Evolutionary conservation across 2,113 vertebrate genomes (phyloP), one percentile per base, ranked within the genome.

Genomic region (Cavia aperea): DNA sequence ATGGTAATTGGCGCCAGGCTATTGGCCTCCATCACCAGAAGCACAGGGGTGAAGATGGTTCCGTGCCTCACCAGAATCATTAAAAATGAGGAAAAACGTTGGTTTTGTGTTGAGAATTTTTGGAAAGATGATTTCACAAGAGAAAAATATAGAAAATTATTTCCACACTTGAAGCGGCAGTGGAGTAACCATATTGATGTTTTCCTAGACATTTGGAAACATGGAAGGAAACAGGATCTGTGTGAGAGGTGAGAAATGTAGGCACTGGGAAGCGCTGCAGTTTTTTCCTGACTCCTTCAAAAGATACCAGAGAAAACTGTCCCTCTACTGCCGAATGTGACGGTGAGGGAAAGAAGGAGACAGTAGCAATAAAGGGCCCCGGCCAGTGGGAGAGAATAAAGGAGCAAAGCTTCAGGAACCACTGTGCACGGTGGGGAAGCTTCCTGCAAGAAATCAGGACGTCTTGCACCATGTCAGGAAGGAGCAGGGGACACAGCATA

Each of bases 401-500:
- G 36, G 49, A 81, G 29, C 36, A 36, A 54, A 60, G 24, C 18
- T 23, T 56, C 54, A 43, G 33, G 29, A 63, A 33, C 8, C 31
- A 29, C 3, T 10, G 9, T 1, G 10, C 26, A 24, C 12, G 43
- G 29, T 21, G 7, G 19, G 29, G 33, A 58, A 4, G 19, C 24
- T 29, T 63, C 26, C n/a, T 75, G 9, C 24, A 83, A 81, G 11
- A 29, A 29, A 15, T 81, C 1, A 0, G 7, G 18, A 43, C 33
- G 72, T 86, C 82, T 82, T 60, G 51, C 56, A 11, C 54, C 72
- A 49, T 0, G 2, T 43, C 31, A 23, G 9, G 39, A 60, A 87
- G 23, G 5, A 72, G 78, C 5, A 39, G 0, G 13, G 21, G 56
- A 54, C 5, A 18, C 0, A 26, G 31, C 31, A 3, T 4, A 46